Percentiles rank a stretch among this genome's conserved stretches.
Evolutionary conservation across 2,113 vertebrate genomes (phyloP).

Genomic region (Heterotilapia buettikoferi): DNA sequence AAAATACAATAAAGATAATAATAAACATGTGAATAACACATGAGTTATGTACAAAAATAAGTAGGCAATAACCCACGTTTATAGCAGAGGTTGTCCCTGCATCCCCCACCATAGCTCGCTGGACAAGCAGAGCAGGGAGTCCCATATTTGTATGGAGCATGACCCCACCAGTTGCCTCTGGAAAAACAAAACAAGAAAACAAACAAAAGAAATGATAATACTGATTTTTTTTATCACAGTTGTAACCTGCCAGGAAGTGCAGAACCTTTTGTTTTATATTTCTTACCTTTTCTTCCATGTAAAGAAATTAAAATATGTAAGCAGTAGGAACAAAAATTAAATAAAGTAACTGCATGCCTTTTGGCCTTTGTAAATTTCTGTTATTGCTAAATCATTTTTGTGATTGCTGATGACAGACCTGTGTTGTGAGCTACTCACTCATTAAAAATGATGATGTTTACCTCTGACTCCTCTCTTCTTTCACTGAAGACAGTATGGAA

Average conservation of each 20-base stretch:
- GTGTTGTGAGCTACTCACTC: neutral
- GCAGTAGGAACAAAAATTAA: neutral
- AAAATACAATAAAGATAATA: neutral
- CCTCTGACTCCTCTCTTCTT: neutral
- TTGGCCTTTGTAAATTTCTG: neutral
- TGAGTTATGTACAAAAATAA: too few relatives aligned
- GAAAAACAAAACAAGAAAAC: neutral
- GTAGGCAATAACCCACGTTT: slow-evolving; percentile 73
- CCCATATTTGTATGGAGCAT: slow-evolving; percentile 93
- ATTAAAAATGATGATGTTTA: neutral
- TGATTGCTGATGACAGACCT: neutral
- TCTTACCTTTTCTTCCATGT: neutral
- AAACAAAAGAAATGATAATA: neutral
- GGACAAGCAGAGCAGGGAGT: slow-evolving; percentile 90
- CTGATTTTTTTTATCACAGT: neutral
- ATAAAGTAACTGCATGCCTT: neutral
- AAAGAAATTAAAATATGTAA: neutral
- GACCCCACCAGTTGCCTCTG: slow-evolving; percentile 98
- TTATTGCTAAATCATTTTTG: neutral
- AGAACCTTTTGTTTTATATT: neutral
- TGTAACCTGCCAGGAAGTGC: neutral
- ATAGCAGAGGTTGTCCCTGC: slow-evolving; percentile 94
- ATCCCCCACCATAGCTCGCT: slow-evolving; percentile 91
- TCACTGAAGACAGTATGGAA: neutral
- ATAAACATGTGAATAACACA: neutral